Evolutionary conservation across 2,888 invertebrate genomes (phyloP), one percentile per base, ranked within the genome.

Genomic region (Lithophane socia): DNA sequence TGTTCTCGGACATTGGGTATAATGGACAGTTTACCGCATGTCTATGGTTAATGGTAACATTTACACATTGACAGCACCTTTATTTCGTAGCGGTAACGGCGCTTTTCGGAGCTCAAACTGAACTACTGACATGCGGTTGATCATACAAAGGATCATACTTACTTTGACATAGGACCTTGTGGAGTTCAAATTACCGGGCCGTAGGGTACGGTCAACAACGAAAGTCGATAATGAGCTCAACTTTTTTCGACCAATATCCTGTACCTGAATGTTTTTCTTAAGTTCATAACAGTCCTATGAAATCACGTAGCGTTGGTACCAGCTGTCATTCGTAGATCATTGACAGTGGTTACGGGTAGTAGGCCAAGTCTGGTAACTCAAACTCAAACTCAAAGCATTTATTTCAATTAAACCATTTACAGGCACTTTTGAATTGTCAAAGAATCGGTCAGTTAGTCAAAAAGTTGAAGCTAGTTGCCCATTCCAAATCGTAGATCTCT

Each of bases 111-210:
- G 58, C 13, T n/a, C 16, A 2, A 5, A 37, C 3, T 10, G 10
- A 42, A 21, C 13, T 29, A 21, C 1, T 9, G 7, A 21, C 42
- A 54, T 47, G 29, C 47, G 21, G 7, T 29, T 10, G 8, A 21
- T 9, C 5, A 29, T 29, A 29, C 29, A 29, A 29, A 29, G 29
- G 29, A 29, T 29, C 29, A 10, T 63, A 47, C 44, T 13, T 44
- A 70, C 8, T 65, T 44, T 29, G 52, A 54, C 42, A 71, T 71
- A 42, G 7, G 65, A 54, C 60, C 76, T 76, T 67, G 13, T 54
- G 37, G 16, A 58, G 13, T 21, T 13, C 47, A 10, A 44, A 10
- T 63, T 54, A 37, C 2, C 16, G 8, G 16, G 42, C 2, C 21
- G 12, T 44, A 37, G n/a, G 56, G 13, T 63, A 71, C 12, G 18